phyloP scores from a whole-genome alignment of 2,797 vertebrate species.

The Smutsia gigantea region DNA sequence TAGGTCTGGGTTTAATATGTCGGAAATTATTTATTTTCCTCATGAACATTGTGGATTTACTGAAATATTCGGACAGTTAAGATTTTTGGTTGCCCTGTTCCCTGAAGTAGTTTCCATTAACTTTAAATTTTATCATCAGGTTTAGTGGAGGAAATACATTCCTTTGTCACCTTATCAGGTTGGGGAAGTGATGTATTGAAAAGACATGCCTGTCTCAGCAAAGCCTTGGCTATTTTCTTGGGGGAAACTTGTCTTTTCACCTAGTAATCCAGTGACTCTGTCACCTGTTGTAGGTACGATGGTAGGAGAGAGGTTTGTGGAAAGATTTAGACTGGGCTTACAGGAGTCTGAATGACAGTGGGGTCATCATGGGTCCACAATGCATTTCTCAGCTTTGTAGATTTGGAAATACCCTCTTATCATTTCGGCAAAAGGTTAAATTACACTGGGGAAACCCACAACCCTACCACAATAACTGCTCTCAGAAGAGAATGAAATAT shows the following conservation, averaged over 20 bases:
- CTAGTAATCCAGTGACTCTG: not conserved
- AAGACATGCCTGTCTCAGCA: not conserved
- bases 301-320: not conserved
- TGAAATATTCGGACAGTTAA: not conserved
- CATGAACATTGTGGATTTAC: not conserved
- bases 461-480: not conserved
- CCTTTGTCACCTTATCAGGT: not conserved
- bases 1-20: slow-evolving; percentile 36
- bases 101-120: slow-evolving; percentile 4
- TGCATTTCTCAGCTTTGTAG: not conserved
- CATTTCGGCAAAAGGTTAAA: not conserved
- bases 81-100: not conserved
- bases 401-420: not conserved
- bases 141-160: not conserved
- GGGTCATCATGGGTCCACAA: not conserved
- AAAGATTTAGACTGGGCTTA: not conserved
- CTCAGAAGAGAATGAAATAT: not conserved
- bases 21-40: not conserved
- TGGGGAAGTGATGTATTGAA: not conserved
- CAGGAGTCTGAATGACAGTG: not conserved
- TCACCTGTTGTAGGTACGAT: not conserved
- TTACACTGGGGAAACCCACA: not conserved
- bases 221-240: not conserved
- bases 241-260: not conserved
- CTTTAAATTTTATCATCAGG: not conserved